Percentiles rank a stretch among this genome's conserved stretches.
Conservation (phyloP, 2,797 vertebrate genomes). For the Xyrichtys novacula region DNA sequence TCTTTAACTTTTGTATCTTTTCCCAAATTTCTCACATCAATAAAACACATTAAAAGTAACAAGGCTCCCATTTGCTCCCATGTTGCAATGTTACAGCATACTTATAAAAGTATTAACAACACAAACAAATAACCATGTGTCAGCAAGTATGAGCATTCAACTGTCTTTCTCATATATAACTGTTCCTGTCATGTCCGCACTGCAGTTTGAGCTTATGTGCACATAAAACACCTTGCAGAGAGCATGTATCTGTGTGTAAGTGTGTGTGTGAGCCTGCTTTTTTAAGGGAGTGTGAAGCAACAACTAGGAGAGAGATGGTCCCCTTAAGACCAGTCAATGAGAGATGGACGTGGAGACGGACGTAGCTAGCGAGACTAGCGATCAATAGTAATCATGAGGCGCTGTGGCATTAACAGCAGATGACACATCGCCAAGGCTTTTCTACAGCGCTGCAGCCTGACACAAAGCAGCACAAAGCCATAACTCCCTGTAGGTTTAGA, state of each 20-base stretch:
- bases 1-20: no score
- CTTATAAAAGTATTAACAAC: no score
- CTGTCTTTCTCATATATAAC: neutral
- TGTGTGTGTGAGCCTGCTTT: slow-evolving; percentile 32
- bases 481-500: slow-evolving; percentile 54
- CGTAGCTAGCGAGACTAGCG: slow-evolving; percentile 67
- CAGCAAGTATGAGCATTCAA: no score
- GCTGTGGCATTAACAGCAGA: slow-evolving; percentile 77
- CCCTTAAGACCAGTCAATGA: slow-evolving; percentile 80
- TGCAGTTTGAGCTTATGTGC: neutral
- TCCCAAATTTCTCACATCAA: no score
- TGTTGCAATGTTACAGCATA: no score
- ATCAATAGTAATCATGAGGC: slow-evolving; percentile 87
- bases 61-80: no score
- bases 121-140: no score
- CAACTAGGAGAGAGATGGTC: slow-evolving; percentile 64
- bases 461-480: slow-evolving; percentile 64
- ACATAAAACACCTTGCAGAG: neutral
- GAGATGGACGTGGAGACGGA: slow-evolving; percentile 73
- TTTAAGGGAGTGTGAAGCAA: slow-evolving; percentile 34
- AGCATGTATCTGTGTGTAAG: slow-evolving; percentile 4
- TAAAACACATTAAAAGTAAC: no score
- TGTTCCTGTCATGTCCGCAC: neutral
- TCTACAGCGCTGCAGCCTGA: slow-evolving; percentile 56
- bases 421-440: slow-evolving; percentile 79